These are phyloP conservation scores for Melanotaenia parkinsoni DNA, from an alignment of 2,797 vertebrate species.

Conservation along the genomic window DNA sequence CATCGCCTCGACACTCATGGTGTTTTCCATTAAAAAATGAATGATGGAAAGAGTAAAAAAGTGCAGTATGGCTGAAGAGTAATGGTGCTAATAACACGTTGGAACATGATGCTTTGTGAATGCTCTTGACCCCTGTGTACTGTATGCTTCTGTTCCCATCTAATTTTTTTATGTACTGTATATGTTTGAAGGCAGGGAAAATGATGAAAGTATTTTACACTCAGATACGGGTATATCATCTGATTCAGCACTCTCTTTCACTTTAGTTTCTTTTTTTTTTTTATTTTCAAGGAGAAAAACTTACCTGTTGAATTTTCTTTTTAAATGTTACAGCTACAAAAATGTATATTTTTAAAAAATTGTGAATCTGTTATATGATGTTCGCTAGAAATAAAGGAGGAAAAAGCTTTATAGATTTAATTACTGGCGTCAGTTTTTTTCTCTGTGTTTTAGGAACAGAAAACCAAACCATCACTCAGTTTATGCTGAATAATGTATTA, in stretches of 20 bases:
- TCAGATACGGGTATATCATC: conserved; percentile 88
- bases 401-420: conserved; percentile 86
- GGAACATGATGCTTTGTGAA: conserved; percentile 85
- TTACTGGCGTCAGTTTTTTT: conserved; percentile 66
- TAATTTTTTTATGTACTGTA: conserved; percentile 81
- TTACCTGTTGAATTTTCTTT: conserved; percentile 82
- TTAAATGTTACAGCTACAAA: conserved; percentile 88
- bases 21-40: conserved; percentile 77
- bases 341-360: conserved; percentile 88
- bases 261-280: conserved; percentile 76
- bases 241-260: conserved; percentile 88
- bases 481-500: conserved; percentile 4
- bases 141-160: conserved; percentile 77
- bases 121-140: conserved; percentile 78
- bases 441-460: conserved; percentile 2
- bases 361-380: conserved; percentile 87
- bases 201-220: conserved; percentile 85
- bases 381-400: conserved; percentile 86
- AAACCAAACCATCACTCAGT: conserved; percentile 20
- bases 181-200: conserved; percentile 82
- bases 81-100: conserved; percentile 86
- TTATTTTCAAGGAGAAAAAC: conserved; percentile 72
- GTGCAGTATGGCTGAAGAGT: conserved; percentile 69
- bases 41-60: conserved; percentile 70
- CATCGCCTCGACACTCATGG: conserved; percentile 70